Evolutionary conservation across 1,140 invertebrate genomes (phyloP).

Genomic region (Orussus abietinus): DNA sequence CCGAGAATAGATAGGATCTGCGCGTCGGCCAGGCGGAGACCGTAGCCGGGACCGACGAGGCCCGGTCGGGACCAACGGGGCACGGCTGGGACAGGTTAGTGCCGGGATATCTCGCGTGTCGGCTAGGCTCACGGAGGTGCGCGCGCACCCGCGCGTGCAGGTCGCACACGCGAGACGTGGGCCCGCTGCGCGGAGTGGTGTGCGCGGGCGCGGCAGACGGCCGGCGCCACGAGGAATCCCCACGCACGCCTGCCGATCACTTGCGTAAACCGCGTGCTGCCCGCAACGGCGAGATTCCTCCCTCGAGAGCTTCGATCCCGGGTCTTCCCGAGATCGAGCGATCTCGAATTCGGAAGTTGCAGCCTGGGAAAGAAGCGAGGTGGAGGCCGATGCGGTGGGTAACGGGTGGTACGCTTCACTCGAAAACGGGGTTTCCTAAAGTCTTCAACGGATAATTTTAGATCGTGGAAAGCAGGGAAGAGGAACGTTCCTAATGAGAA

Average conservation of each 20-base stretch:
- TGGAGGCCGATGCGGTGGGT: too few relatives aligned
- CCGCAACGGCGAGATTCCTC: neutral
- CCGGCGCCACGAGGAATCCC: constrained; percentile 45
- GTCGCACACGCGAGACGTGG: neutral
- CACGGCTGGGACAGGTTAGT: neutral
- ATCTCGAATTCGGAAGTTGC: too few relatives aligned
- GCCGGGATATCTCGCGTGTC: neutral
- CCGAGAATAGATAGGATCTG: constrained; percentile 21
- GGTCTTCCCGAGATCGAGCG: constrained; percentile 1
- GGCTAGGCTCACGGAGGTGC: neutral
- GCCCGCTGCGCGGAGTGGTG: neutral
- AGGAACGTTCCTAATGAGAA: too few relatives aligned
- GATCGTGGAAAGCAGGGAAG: too few relatives aligned
- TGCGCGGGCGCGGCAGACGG: constrained; percentile 34
- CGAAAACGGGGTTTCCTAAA: too few relatives aligned
- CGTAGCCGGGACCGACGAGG: too few relatives aligned
- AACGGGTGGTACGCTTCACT: too few relatives aligned
- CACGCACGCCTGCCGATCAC: constrained; percentile 29
- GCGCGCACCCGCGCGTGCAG: neutral
- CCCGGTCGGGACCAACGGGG: too few relatives aligned
- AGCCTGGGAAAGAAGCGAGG: too few relatives aligned
- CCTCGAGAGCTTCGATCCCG: neutral
- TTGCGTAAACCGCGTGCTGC: constrained; percentile 39
- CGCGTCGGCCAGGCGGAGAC: constrained; percentile 18
- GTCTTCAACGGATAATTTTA: too few relatives aligned